A percentile compares a stretch with the other conserved stretches of the same genome.
Conservation (phyloP, 2,888 invertebrate genomes). For the Hirtodrosophila alboralis region DNA sequence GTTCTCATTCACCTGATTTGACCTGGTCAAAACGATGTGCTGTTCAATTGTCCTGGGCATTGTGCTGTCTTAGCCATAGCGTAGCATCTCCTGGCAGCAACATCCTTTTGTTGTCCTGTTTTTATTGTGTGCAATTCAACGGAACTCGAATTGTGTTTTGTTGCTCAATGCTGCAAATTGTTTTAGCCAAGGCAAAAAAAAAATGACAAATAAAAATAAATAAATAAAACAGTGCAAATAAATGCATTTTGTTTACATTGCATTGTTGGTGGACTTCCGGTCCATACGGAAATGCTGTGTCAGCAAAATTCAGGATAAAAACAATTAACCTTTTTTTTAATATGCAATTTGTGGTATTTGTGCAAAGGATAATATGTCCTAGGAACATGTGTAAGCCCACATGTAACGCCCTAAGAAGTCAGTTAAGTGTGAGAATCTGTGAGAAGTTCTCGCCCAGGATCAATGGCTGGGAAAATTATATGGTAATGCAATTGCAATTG, state of each 20-base stretch:
- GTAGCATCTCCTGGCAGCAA: slow-evolving; percentile 36
- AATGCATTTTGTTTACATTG: slow-evolving; percentile 42
- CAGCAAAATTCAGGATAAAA: slow-evolving; percentile 25
- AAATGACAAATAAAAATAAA: slow-evolving; percentile 31
- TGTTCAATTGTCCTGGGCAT: slow-evolving; percentile 43
- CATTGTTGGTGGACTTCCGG: slow-evolving; percentile 55
- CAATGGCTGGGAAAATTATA: slow-evolving; percentile 49
- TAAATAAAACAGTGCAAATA: slow-evolving; percentile 49
- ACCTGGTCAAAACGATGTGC: slow-evolving; percentile 42
- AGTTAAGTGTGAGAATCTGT: slow-evolving; percentile 66
- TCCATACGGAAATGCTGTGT: slow-evolving; percentile 37
- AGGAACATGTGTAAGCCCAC: slow-evolving; percentile 71
- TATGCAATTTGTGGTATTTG: slow-evolving; percentile 45
- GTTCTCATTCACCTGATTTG: slow-evolving; percentile 55
- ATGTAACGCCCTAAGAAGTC: slow-evolving; percentile 49
- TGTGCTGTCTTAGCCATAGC: slow-evolving; percentile 31
- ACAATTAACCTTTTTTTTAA: slow-evolving; percentile 52
- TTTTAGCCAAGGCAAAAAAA: slow-evolving; percentile 32
- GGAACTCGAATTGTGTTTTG: slow-evolving; percentile 56
- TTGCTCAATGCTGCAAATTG: slow-evolving; percentile 53
- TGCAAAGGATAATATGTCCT: slow-evolving; percentile 45
- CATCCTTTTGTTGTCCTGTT: slow-evolving; percentile 41
- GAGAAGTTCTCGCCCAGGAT: slow-evolving; percentile 56
- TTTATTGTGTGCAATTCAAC: slow-evolving; percentile 53
- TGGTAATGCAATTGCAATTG: slow-evolving; percentile 55